Conservation (phyloP, 2,113 vertebrate genomes). For the Struthidea cinerea region DNA sequence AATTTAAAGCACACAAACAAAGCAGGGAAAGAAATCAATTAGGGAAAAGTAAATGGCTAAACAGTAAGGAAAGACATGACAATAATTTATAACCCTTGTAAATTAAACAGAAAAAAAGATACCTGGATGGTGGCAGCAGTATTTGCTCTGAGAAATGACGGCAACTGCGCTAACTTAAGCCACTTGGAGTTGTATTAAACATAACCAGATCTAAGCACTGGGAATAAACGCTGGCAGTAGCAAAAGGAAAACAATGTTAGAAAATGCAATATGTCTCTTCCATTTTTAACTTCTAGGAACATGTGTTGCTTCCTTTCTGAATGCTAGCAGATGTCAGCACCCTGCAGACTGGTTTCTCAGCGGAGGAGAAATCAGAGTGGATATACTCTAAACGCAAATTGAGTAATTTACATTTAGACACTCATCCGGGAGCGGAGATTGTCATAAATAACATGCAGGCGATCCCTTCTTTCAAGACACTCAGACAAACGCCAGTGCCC, state of each 20-base stretch:
- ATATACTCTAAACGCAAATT: constrained; percentile 47
- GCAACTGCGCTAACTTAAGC: not conserved
- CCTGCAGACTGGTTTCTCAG: constrained; percentile 46
- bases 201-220: not conserved
- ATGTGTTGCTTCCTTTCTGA: constrained; percentile 42
- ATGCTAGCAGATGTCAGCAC: constrained; percentile 51
- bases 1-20: not conserved
- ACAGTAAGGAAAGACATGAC: not conserved
- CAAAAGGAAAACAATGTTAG: constrained; percentile 14
- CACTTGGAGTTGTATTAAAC: not conserved
- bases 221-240: not conserved
- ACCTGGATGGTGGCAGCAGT: not conserved
- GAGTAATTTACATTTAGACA: constrained; percentile 60
- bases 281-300: constrained; percentile 57
- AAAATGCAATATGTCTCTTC: constrained; percentile 38
- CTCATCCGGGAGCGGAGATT: constrained; percentile 27
- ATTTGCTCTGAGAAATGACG: not conserved
- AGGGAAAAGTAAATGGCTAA: not conserved
- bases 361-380: constrained; percentile 27
- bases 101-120: not conserved
- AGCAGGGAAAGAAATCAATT: not conserved
- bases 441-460: constrained; percentile 25
- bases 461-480: constrained; percentile 22
- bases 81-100: not conserved
- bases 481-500: not conserved